Evolutionary conservation across 2,888 invertebrate genomes (phyloP), one percentile per base, ranked within the genome.

Genomic region (Rotaria macrura): DNA sequence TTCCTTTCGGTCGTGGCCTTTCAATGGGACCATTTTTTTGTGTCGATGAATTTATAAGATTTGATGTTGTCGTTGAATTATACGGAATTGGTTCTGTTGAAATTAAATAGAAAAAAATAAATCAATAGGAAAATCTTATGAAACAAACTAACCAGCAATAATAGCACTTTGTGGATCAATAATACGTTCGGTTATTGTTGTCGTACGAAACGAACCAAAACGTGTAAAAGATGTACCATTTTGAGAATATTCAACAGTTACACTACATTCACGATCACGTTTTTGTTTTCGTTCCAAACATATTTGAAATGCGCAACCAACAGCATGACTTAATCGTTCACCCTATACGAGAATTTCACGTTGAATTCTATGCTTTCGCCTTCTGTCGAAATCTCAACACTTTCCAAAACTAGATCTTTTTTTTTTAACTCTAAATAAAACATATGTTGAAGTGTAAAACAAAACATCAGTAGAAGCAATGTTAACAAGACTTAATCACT

Each of bases 271-370:
- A 91, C 96, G 97, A 91, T 99, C 98, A 87, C 98, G 93, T 88
- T 96, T 95, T 91, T 98, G 97, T 91, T 99, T 99, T 89, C 96
- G 93, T 91, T 99, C 99, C 88, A 99, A 92, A 89, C 99, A 99
- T 4, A 97, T 96, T 85, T 97, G 96, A 92, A 99, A 99, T 84
- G 99, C 98, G 92, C 98, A 99, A 72, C 99, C 99, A 49, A 99
- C 99, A 2, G 99, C 99, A 92, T 99, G 99, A 89, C 97, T 97
- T 88, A 99, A 92, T 83, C 99, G 93, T 92, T 99, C 99, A 86
- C 99, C 99, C 94, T 94, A 90, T 57, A 89, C 87, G 23, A 74
- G n/a, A n/a, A n/a, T n/a, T n/a, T n/a, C n/a, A n/a, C n/a, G n/a
- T n/a, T n/a, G n/a, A n/a, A n/a, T n/a, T n/a, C n/a, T n/a, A n/a